phyloP scores from a whole-genome alignment of 2,113 vertebrate species.

The Nymphicus hollandicus region DNA sequence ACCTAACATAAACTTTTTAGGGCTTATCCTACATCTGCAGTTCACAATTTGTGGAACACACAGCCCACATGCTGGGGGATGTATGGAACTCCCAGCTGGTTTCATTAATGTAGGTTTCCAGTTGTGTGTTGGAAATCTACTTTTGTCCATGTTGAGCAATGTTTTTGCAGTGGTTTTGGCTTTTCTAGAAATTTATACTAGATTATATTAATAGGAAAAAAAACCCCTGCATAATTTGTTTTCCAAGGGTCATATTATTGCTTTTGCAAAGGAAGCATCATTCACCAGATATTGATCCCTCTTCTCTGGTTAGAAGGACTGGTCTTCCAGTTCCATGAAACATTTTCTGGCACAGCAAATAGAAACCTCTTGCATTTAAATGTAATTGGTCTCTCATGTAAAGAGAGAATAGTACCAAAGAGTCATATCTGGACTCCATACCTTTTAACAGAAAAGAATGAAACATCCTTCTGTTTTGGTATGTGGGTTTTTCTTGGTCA shows the following conservation, averaged over 20 bases:
- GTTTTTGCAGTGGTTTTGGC: conserved; percentile 31
- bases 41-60: not conserved
- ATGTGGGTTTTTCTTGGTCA: not conserved
- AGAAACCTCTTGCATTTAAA: not conserved
- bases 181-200: not conserved
- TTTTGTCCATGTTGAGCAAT: not conserved
- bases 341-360: not conserved
- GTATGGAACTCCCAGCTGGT: conserved; percentile 39
- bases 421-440: not conserved
- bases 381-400: not conserved
- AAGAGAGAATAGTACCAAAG: not conserved
- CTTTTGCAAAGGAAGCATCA: conserved; percentile 6
- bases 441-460: not conserved
- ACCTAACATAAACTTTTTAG: conserved; percentile 59
- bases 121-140: conserved; percentile 4
- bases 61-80: not conserved
- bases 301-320: conserved; percentile 1
- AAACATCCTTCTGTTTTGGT: not conserved
- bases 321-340: not conserved
- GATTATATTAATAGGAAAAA: not conserved
- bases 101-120: conserved; percentile 38
- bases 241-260: not conserved
- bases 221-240: not conserved
- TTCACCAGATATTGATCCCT: conserved; percentile 21
- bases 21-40: conserved; percentile 48